Base-by-base conservation (phyloP, 64 coral and sea anemone species). In the Catalaphyllia jardinei region DNA sequence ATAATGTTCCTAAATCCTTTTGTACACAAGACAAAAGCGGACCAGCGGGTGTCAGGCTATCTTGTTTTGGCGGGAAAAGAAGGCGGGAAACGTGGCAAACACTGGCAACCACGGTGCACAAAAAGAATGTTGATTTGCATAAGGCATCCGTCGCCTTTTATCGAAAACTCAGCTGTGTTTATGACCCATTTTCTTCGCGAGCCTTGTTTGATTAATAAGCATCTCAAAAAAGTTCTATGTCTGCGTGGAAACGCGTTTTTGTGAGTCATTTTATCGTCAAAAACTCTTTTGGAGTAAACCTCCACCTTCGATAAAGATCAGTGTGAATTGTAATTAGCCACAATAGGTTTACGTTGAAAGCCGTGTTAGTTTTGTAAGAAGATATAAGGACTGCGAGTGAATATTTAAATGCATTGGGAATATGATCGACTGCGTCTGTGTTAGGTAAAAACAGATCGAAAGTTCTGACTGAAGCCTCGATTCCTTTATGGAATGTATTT, bases 61-160 rank as follows among this genome's bases (percentile, higher is more conserved):
- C 60, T 24, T 51, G 81, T 71, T 85, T 85, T 85, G 81, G 81
- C 81, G 81, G 81, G 81, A 82, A 64, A 82, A 20, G 30, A 31
- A 62, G 30, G 60, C 79, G 60, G 79, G 59, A 85, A 69, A 85
- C 62, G 35, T 69, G 62, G 81, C 81, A 85, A 85, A 63, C 81
- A 85, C 31, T 69, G 62, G 81, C 81, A 85, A 85, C 81, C 81
- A 85, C 31, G 35, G 39, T 46, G 33, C 9, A 25, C 65, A 64
- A 28, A 50, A 85, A 85, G 35, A 50, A 85, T 63, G 63, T 71
- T 8, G 10, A 71, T 71, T 71, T 85, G 62, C 63, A 51, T 71
- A 85, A 71, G 10, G 46, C 17, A 7, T 42, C 20, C 17, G 80
- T 24, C 60, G 20, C 29, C 17, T 14, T 83, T 77, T 11, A 20